phyloP scores from a whole-genome alignment of 2,113 vertebrate species.

The Phyllopteryx taeniolatus region DNA sequence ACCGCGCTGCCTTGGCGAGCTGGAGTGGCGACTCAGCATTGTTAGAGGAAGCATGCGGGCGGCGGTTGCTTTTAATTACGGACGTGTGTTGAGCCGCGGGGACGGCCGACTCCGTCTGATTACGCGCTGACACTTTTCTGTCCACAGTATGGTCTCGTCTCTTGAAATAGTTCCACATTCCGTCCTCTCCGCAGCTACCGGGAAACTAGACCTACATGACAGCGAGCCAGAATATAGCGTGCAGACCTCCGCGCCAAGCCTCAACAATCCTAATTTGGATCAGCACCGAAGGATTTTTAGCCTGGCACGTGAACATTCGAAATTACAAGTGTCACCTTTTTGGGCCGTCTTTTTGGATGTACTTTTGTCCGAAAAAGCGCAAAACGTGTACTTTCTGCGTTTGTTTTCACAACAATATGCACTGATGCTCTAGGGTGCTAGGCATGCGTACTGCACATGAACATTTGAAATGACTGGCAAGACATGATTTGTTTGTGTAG shows the following conservation, averaged over 20 bases:
- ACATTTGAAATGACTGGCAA: too few relatives aligned
- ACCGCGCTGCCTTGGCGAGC: constrained; percentile 23
- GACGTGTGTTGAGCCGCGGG: constrained; percentile 41
- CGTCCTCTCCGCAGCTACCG: neutral
- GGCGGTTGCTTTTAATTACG: constrained; percentile 52
- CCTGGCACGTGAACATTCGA: too few relatives aligned
- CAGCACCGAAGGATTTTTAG: too few relatives aligned
- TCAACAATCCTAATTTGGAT: neutral
- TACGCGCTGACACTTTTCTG: constrained; percentile 10
- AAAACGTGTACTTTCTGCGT: too few relatives aligned
- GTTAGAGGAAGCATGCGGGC: constrained; percentile 20
- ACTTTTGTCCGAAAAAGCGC: too few relatives aligned
- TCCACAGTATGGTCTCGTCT: neutral
- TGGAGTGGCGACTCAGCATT: constrained; percentile 45
- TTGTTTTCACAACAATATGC: too few relatives aligned
- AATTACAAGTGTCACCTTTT: too few relatives aligned
- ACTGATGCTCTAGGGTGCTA: too few relatives aligned
- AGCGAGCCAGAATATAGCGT: neutral
- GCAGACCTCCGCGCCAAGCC: neutral
- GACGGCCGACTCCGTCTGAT: constrained; percentile 21
- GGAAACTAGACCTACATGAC: neutral
- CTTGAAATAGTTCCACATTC: neutral
- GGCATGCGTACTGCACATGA: too few relatives aligned
- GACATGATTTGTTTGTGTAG: too few relatives aligned
- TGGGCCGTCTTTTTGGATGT: too few relatives aligned